phyloP scores from a whole-genome alignment of 35 echinoderm and acorn worm species.

The Apostichopus parvimensis region DNA sequence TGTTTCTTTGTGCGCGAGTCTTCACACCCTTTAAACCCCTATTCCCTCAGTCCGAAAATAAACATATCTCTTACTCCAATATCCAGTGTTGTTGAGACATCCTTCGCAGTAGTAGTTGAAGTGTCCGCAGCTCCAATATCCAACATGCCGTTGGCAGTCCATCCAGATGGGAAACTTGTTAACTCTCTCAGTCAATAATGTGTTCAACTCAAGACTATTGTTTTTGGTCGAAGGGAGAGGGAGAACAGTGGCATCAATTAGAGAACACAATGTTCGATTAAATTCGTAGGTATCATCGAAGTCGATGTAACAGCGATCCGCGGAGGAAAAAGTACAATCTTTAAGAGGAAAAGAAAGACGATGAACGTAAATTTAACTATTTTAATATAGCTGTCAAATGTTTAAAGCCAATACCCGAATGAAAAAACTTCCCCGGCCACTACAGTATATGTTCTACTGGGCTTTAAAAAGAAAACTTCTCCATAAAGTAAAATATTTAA shows the following conservation, averaged over 20 bases:
- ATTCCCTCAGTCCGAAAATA: too few relatives aligned
- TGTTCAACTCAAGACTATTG: background rate
- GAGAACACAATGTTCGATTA: background rate
- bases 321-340: background rate
- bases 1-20: too few relatives aligned
- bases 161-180: background rate
- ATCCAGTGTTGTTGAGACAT: background rate
- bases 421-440: too few relatives aligned
- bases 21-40: too few relatives aligned
- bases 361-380: background rate
- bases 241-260: background rate
- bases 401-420: too few relatives aligned
- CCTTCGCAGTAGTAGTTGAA: background rate
- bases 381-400: too few relatives aligned
- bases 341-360: background rate
- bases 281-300: background rate
- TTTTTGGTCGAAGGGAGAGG: background rate
- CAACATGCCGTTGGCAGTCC: background rate
- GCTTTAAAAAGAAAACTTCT: too few relatives aligned
- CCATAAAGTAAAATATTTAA: too few relatives aligned
- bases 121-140: background rate
- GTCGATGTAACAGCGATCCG: background rate
- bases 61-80: conserved; percentile 1
- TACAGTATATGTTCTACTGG: too few relatives aligned
- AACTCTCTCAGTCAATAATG: background rate